A percentile compares a stretch with the other conserved stretches of the same genome.
Evolutionary conservation across 2,888 invertebrate species (phyloP).

Genomic region (Congeria kusceri): DNA sequence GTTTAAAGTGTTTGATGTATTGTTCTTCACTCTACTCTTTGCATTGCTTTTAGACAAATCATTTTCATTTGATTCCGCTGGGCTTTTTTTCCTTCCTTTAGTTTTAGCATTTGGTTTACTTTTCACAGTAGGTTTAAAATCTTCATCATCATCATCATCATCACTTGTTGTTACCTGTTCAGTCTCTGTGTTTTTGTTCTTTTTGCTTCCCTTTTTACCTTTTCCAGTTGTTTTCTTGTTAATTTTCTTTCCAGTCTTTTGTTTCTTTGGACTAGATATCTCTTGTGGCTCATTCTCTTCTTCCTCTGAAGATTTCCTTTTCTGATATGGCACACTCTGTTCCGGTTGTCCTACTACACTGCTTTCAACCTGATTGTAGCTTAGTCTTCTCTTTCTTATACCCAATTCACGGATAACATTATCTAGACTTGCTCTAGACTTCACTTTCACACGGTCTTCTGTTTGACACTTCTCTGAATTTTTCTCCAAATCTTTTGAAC

Average conservation of each 20-base stretch:
- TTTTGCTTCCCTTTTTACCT: too few relatives aligned
- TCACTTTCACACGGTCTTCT: not conserved
- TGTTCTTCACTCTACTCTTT: too few relatives aligned
- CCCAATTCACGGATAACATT: not conserved
- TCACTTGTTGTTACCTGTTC: too few relatives aligned
- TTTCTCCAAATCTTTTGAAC: not conserved
- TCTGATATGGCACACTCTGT: not conserved
- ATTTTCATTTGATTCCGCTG: slow-evolving; percentile 4
- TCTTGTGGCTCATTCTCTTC: slow-evolving; percentile 3
- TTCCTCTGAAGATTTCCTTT: slow-evolving; percentile 1
- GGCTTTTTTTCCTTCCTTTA: slow-evolving; percentile 7
- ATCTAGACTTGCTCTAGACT: not conserved
- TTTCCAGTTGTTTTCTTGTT: not conserved
- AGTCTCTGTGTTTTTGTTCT: too few relatives aligned
- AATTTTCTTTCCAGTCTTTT: slow-evolving; percentile 2
- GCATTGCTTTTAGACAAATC: not conserved
- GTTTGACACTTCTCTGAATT: not conserved
- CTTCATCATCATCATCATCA: not conserved
- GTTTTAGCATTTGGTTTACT: not conserved
- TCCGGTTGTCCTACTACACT: too few relatives aligned
- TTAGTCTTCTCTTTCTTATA: not conserved
- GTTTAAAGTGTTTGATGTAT: not conserved
- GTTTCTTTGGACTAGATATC: not conserved
- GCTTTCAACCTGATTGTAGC: not conserved
- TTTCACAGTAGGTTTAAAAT: not conserved